A percentile compares a stretch with the other conserved stretches of the same genome.
Evolutionary conservation across 2,113 vertebrate genomes (phyloP).

Genomic region (Caretta caretta): DNA sequence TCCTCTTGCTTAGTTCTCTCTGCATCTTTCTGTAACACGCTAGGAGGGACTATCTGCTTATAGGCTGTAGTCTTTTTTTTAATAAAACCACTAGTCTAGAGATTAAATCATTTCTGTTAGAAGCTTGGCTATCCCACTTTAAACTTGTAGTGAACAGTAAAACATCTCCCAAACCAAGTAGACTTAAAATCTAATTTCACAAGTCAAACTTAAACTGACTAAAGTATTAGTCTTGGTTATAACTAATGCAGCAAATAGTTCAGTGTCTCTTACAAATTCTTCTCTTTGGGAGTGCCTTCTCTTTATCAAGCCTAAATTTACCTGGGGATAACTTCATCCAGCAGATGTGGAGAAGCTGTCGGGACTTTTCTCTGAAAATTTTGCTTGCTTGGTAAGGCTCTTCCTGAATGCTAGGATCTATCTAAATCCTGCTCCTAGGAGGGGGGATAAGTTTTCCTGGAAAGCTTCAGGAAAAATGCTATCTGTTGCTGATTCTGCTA

Average conservation of each 20-base stretch:
- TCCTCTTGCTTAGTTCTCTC: neutral
- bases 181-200: neutral
- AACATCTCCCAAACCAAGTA: neutral
- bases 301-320: neutral
- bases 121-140: neutral
- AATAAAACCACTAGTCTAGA: neutral
- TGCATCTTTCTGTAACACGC: neutral
- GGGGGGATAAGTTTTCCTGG: neutral
- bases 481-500: neutral
- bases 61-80: neutral
- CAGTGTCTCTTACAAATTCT: neutral
- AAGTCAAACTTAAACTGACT: neutral
- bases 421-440: neutral
- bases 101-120: neutral
- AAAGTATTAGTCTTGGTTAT: no score
- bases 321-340: neutral
- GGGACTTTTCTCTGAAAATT: neutral
- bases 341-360: neutral
- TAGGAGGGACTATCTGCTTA: neutral
- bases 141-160: neutral
- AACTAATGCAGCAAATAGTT: neutral
- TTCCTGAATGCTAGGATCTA: neutral
- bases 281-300: fast-evolving
- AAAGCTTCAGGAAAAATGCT: neutral
- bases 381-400: neutral